Conservation (phyloP, 2,888 invertebrate genomes). For the Eristalis pertinax region DNA sequence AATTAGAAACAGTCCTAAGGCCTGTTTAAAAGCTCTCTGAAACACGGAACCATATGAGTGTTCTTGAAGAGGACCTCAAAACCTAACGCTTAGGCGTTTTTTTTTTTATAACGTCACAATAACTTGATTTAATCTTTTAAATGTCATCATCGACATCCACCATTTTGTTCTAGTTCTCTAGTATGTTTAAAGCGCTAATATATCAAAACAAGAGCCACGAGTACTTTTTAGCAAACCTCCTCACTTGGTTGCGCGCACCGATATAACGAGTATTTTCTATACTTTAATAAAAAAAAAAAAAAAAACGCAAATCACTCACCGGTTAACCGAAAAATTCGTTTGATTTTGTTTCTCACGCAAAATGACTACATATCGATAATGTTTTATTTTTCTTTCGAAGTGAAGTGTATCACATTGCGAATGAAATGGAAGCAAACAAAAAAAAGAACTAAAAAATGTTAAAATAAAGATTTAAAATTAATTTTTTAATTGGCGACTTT, state of each 20-base stretch:
- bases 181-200: slow-evolving; percentile 32
- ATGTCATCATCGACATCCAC: slow-evolving; percentile 45
- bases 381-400: slow-evolving; percentile 52
- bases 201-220: slow-evolving; percentile 36
- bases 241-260: slow-evolving; percentile 34
- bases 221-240: slow-evolving; percentile 39
- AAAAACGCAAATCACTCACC: slow-evolving; percentile 21
- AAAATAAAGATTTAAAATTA: slow-evolving; percentile 40
- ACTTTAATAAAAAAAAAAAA: slow-evolving; percentile 13
- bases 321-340: slow-evolving; percentile 16
- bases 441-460: neutral
- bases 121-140: slow-evolving; percentile 30
- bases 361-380: neutral
- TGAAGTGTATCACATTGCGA: slow-evolving; percentile 63
- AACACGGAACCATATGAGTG: slow-evolving; percentile 2
- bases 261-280: slow-evolving; percentile 39
- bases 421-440: slow-evolving; percentile 13
- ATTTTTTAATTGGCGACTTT: slow-evolving; percentile 35
- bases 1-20: slow-evolving; percentile 71
- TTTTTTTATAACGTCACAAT: slow-evolving; percentile 13
- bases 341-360: neutral
- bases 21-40: slow-evolving; percentile 9
- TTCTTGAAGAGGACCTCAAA: slow-evolving; percentile 19
- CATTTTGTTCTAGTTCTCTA: slow-evolving; percentile 11
- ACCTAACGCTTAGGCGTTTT: slow-evolving; percentile 1